Conservation (phyloP, 1,140 invertebrate species). For the Drosophila pseudoobscura region DNA sequence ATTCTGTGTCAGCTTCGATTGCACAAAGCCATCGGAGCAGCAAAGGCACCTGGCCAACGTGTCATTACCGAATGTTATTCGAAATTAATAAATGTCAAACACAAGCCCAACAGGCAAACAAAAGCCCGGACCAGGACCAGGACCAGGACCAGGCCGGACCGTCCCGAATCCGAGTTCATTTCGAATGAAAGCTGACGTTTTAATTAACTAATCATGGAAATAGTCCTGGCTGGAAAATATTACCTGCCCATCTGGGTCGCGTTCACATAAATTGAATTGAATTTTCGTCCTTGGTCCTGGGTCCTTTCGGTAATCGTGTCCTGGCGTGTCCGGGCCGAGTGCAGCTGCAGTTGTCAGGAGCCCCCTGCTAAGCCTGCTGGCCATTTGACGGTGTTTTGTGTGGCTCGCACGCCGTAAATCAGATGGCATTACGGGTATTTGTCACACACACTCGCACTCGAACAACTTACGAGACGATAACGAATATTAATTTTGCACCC, state of each 20-base stretch:
- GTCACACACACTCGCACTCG: constrained; percentile 44
- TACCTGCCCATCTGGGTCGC: constrained; percentile 14
- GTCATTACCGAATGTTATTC: constrained; percentile 44
- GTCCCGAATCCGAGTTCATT: constrained; percentile 53
- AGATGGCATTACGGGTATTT: constrained; percentile 64
- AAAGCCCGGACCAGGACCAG: not conserved
- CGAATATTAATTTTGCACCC: constrained; percentile 75
- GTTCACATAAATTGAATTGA: constrained; percentile 68
- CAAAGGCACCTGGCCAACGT: constrained; percentile 19
- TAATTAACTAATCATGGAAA: constrained; percentile 75
- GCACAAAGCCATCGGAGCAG: constrained; percentile 16
- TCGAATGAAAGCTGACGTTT: constrained; percentile 54
- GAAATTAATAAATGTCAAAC: constrained; percentile 69
- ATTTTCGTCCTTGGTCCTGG: not conserved
- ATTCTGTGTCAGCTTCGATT: constrained; percentile 48
- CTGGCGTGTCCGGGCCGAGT: constrained; percentile 11
- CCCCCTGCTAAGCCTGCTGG: constrained; percentile 36
- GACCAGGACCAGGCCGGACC: too few species aligned
- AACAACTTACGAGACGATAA: constrained; percentile 56
- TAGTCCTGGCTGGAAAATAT: constrained; percentile 15
- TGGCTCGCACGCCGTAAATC: constrained; percentile 59
- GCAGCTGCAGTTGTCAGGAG: constrained; percentile 47
- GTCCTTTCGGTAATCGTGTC: constrained; percentile 66
- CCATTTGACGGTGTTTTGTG: constrained; percentile 42
- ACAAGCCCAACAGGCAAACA: constrained; percentile 15